These are phyloP conservation scores for Engystomops pustulosus DNA, from an alignment of 2,113 vertebrate genomes.

Conservation along the genomic window DNA sequence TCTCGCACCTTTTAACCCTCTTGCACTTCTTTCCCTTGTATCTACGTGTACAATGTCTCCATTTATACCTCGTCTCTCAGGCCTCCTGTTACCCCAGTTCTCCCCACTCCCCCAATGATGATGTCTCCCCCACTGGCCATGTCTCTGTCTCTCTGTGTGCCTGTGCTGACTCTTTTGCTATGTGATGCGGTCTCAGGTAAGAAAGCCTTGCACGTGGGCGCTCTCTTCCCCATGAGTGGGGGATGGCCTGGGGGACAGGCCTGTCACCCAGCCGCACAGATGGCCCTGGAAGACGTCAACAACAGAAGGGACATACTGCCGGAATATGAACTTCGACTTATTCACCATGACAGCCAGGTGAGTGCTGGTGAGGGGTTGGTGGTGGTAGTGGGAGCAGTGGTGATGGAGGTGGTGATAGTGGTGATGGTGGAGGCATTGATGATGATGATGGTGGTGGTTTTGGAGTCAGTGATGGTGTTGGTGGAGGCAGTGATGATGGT, in stretches of 20 bases:
- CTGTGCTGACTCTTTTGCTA: constrained; percentile 65
- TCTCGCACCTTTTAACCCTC: constrained; percentile 51
- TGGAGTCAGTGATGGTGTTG: too few species aligned
- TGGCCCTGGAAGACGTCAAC: constrained; percentile 92
- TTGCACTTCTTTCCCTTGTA: neutral
- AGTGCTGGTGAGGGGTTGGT: constrained; percentile 51
- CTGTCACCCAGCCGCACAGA: constrained; percentile 88
- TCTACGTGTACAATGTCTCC: constrained; percentile 57
- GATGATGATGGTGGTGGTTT: too few species aligned
- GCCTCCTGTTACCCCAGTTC: constrained; percentile 67
- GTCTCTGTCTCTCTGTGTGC: constrained; percentile 64
- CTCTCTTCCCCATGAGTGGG: constrained; percentile 93
- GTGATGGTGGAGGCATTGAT: too few species aligned
- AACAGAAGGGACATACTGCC: constrained; percentile 90
- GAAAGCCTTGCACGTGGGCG: constrained; percentile 92
- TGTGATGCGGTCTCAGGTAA: constrained; percentile 79
- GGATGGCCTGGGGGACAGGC: constrained; percentile 93
- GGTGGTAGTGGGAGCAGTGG: neutral
- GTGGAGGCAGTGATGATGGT: too few species aligned
- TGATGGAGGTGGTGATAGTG: too few species aligned
- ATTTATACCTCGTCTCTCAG: constrained; percentile 59
- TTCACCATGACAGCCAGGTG: constrained; percentile 93
- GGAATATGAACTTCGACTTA: constrained; percentile 91
- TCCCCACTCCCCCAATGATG: constrained; percentile 61
- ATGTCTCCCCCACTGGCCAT: constrained; percentile 50